Percentiles rank a stretch among this genome's conserved stretches.
These are phyloP conservation scores for Apodemia hepburni DNA, from an alignment of 2,888 invertebrate genomes.

Conservation along the genomic window DNA sequence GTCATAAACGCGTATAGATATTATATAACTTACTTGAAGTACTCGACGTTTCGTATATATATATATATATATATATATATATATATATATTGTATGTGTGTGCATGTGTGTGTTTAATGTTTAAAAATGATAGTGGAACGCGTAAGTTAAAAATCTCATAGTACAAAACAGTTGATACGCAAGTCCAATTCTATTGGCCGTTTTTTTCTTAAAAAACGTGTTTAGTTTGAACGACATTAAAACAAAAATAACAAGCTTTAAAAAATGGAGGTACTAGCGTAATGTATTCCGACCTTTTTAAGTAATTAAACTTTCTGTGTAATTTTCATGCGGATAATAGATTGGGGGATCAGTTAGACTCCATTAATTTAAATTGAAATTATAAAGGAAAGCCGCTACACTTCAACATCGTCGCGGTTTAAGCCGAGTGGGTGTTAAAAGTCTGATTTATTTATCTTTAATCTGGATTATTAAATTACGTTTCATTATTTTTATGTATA, in stretches of 20 bases:
- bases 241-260: not conserved
- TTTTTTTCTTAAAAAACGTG: not conserved
- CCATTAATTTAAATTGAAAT: constrained; percentile 14
- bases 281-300: constrained; percentile 11
- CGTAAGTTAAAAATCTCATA: no score
- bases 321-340: constrained; percentile 11
- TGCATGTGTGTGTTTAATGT: no score
- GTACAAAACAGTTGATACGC: no score
- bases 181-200: no score
- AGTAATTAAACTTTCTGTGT: constrained; percentile 8
- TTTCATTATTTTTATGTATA: no score
- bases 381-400: not conserved
- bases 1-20: no score
- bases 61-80: no score
- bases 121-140: no score
- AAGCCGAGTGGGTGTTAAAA: not conserved
- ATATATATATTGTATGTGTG: no score
- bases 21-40: no score
- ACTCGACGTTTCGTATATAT: no score
- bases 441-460: not conserved
- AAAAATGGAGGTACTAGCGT: not conserved
- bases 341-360: constrained; percentile 11
- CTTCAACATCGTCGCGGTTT: not conserved
- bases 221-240: not conserved
- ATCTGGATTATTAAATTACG: not conserved